These are phyloP conservation scores for Papilio polytes DNA, from an alignment of 1,140 invertebrate species.

Conservation along the genomic window DNA sequence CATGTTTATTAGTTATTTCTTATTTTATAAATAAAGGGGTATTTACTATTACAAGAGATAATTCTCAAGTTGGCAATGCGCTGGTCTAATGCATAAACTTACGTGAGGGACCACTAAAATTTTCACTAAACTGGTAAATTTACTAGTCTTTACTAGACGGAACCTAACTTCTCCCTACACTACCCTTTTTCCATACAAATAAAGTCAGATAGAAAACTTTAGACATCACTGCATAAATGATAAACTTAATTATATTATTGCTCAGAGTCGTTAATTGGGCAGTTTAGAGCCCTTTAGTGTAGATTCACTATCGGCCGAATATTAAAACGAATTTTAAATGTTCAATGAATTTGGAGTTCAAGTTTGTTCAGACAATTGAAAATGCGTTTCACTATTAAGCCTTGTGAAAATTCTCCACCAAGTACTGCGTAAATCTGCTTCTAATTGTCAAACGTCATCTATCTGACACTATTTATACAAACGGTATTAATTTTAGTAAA, in stretches of 20 bases:
- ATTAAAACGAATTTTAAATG: too few relatives aligned
- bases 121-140: conserved; percentile 76
- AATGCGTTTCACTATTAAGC: too few relatives aligned
- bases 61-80: conserved; percentile 70
- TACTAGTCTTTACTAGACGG: conserved; percentile 74
- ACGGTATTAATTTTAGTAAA: conserved; percentile 43
- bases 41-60: conserved; percentile 39
- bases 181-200: conserved; percentile 48
- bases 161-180: conserved; percentile 63
- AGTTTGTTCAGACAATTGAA: too few relatives aligned
- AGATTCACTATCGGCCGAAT: neutral
- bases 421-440: too few relatives aligned
- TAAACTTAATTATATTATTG: neutral
- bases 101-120: conserved; percentile 74
- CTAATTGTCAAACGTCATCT: neutral
- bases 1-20: conserved; percentile 24
- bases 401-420: neutral
- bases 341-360: too few relatives aligned
- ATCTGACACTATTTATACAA: conserved; percentile 20
- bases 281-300: neutral
- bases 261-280: neutral
- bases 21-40: conserved; percentile 31
- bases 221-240: neutral
- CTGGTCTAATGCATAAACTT: conserved; percentile 65
- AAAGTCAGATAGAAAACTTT: conserved; percentile 19